A percentile compares a stretch with the other conserved stretches of the same genome.
These are phyloP conservation scores for Eupithecia dodoneata DNA, from an alignment of 2,888 invertebrate genomes.

Conservation along the genomic window DNA sequence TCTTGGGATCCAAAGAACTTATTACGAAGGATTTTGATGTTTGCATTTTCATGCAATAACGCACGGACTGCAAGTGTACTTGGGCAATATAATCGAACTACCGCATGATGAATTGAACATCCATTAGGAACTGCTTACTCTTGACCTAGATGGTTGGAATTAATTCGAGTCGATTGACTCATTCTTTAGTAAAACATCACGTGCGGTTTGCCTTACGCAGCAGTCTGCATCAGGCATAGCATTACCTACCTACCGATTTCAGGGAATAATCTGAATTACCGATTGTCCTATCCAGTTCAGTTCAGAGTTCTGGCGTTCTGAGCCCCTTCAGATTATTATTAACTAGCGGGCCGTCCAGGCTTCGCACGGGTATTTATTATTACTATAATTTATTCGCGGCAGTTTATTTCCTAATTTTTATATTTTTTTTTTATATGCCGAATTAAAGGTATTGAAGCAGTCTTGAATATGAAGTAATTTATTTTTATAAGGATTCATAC, in stretches of 20 bases:
- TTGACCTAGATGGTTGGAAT: constrained; percentile 70
- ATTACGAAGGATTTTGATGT: not conserved
- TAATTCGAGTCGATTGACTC: constrained; percentile 65
- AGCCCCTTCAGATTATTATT: too few relatives aligned
- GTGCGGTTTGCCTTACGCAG: constrained; percentile 43
- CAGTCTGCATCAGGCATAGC: constrained; percentile 22
- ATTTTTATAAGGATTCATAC: too few relatives aligned
- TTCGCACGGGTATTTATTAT: too few relatives aligned
- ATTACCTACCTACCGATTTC: not conserved
- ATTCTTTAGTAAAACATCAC: constrained; percentile 51
- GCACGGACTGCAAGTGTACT: not conserved
- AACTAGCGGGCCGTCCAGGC: too few relatives aligned
- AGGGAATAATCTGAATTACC: not conserved
- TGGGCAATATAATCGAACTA: constrained; percentile 24
- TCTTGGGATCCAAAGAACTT: not conserved
- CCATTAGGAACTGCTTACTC: constrained; percentile 56
- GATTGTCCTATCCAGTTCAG: too few relatives aligned
- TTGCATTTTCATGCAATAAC: not conserved
- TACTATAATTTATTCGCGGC: too few relatives aligned
- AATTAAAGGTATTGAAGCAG: too few relatives aligned
- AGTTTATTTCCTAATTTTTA: too few relatives aligned
- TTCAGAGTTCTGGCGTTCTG: too few relatives aligned
- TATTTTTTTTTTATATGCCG: too few relatives aligned
- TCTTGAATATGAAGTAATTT: too few relatives aligned
- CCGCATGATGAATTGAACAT: constrained; percentile 38